phyloP scores from a whole-genome alignment of 2,113 vertebrate genomes.

The Serinus canaria region DNA sequence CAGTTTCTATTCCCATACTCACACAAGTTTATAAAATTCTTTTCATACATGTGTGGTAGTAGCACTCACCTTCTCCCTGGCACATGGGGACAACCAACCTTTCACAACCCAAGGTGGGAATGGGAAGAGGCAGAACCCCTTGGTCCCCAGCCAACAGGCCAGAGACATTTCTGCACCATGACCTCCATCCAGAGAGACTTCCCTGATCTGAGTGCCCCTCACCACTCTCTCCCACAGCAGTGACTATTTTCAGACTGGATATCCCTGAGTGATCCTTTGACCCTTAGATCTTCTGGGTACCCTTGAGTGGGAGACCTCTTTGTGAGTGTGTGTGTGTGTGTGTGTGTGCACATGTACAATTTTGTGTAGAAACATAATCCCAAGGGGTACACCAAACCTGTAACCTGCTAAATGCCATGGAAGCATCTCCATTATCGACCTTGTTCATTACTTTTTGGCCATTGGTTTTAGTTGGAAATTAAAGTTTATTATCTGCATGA shows the following conservation, averaged over 20 bases:
- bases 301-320: not conserved
- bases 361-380: not conserved
- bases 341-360: too few relatives aligned
- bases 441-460: not conserved
- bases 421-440: not conserved
- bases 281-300: not conserved
- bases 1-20: not conserved
- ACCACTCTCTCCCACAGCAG: not conserved
- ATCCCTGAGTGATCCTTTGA: not conserved
- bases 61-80: not conserved
- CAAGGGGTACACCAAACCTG: not conserved
- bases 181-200: not conserved
- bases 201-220: not conserved
- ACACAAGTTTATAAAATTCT: not conserved
- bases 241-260: not conserved
- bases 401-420: not conserved
- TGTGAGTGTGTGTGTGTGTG: too few relatives aligned
- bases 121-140: not conserved
- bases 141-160: not conserved
- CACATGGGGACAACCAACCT: not conserved
- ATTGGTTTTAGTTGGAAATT: not conserved
- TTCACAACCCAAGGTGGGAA: not conserved
- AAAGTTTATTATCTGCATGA: not conserved
- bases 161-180: not conserved
- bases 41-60: not conserved